A percentile compares a stretch with the other conserved stretches of the same genome.
Conservation (phyloP, 2,113 vertebrate genomes). For the Hypocryptadius cinnamomeus region DNA sequence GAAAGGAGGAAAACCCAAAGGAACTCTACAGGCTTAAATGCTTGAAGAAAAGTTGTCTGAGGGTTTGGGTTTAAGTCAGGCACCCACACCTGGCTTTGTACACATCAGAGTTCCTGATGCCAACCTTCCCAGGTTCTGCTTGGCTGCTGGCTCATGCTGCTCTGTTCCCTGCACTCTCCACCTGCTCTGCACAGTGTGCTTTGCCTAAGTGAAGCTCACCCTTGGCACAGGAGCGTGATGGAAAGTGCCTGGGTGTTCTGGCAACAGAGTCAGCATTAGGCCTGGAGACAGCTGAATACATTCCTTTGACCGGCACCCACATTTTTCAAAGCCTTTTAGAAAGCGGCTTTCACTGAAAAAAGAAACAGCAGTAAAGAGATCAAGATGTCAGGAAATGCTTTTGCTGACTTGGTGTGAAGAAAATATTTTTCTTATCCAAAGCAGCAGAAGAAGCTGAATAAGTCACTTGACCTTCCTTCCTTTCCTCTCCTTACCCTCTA, state of each 20-base stretch:
- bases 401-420: slow-evolving; percentile 37
- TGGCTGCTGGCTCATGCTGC: neutral
- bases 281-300: neutral
- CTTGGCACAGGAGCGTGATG: neutral
- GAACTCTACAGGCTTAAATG: neutral
- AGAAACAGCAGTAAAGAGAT: neutral
- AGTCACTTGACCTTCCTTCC: slow-evolving; percentile 48
- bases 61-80: neutral
- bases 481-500: neutral
- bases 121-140: neutral
- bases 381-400: slow-evolving; percentile 24
- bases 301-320: neutral
- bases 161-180: neutral
- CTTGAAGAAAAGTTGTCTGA: neutral
- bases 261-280: neutral
- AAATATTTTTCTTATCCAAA: slow-evolving; percentile 43
- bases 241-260: neutral
- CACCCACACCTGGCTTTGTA: neutral
- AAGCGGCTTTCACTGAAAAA: neutral
- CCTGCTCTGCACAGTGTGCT: neutral
- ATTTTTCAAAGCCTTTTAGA: neutral
- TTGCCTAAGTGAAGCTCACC: neutral
- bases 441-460: slow-evolving; percentile 14
- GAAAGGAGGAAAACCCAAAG: neutral
- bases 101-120: neutral